These are phyloP conservation scores for Tiliacea citrago DNA, from an alignment of 2,888 invertebrate species.

Conservation along the genomic window DNA sequence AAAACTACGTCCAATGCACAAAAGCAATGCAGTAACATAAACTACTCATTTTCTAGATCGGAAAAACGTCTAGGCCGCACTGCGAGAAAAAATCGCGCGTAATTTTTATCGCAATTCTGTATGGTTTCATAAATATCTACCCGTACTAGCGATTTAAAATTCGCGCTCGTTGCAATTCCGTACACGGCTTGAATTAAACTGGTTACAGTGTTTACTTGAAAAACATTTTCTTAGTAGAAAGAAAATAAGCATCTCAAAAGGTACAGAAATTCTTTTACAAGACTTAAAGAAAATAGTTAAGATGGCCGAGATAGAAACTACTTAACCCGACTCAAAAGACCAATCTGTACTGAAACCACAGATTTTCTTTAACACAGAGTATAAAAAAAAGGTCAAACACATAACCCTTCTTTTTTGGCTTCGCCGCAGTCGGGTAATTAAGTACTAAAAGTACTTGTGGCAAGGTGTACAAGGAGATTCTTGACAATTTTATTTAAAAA, in stretches of 20 bases:
- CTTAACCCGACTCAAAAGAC: conserved; percentile 23
- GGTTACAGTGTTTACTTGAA: background rate
- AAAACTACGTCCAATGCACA: too few relatives aligned
- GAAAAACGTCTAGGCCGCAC: too few relatives aligned
- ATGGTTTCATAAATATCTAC: too few relatives aligned
- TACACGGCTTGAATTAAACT: too few relatives aligned
- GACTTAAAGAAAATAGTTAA: conserved; percentile 20
- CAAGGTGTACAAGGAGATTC: background rate
- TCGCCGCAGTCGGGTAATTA: too few relatives aligned
- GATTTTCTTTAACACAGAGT: conserved; percentile 11
- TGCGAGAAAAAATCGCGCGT: too few relatives aligned
- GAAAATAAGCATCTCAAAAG: conserved; percentile 7
- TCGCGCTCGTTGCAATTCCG: too few relatives aligned
- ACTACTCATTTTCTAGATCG: background rate
- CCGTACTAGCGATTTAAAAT: too few relatives aligned
- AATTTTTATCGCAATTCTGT: too few relatives aligned
- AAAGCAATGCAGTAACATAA: background rate
- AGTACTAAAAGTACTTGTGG: background rate
- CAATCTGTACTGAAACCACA: conserved; percentile 21
- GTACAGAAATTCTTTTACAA: conserved; percentile 10
- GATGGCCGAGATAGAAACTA: conserved; percentile 13
- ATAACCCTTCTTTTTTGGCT: too few relatives aligned
- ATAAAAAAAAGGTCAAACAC: too few relatives aligned
- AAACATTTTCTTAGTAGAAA: background rate
- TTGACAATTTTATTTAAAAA: background rate